These are phyloP conservation scores for Tachycineta bicolor DNA, from an alignment of 2,113 vertebrate species.

Conservation along the genomic window DNA sequence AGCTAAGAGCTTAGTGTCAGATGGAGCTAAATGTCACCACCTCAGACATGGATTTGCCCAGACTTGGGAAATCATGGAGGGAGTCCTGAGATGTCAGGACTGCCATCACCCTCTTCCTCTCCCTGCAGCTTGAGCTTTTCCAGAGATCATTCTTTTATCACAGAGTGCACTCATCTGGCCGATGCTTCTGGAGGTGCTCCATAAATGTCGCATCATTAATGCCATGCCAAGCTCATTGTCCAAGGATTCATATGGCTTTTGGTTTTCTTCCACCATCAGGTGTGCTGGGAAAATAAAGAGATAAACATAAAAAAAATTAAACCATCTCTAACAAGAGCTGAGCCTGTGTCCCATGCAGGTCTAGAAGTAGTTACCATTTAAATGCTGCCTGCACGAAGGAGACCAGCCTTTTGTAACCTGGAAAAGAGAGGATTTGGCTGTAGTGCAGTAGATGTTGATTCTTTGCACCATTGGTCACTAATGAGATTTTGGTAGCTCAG, in stretches of 20 bases:
- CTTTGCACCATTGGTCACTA: background rate
- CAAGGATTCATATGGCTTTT: background rate
- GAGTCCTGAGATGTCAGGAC: background rate
- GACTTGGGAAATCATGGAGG: background rate
- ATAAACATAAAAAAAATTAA: background rate
- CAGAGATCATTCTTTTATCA: background rate
- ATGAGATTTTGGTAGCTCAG: background rate
- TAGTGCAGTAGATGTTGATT: background rate
- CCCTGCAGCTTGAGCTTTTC: background rate
- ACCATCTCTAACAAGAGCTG: background rate
- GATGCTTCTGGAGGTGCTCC: background rate
- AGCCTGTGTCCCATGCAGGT: background rate
- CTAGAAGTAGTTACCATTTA: background rate
- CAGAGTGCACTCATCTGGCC: background rate
- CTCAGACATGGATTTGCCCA: background rate
- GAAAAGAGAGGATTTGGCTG: background rate
- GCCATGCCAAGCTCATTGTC: background rate
- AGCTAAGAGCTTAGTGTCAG: background rate
- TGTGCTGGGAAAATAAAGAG: background rate
- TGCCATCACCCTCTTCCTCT: background rate
- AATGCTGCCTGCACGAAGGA: background rate
- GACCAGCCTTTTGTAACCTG: background rate
- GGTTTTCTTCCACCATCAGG: background rate
- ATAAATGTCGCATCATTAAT: rapidly evolving
- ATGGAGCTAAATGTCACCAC: background rate